These are phyloP conservation scores for Rattus norvegicus DNA, from an alignment of 2,113 vertebrate species.

Conservation along the genomic window GRCr8 NC_086020.1:23006001-23006500, in stretches of 20 bases:
- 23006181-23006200: conserved; percentile 16
- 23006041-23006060: conserved; percentile 30
- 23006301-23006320: neutral
- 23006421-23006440: conserved; percentile 19
- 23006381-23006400: neutral
- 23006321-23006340: neutral
- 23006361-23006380: conserved; percentile 31
- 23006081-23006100: neutral
- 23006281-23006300: neutral
- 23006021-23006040: neutral
- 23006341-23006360: neutral
- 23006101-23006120: conserved; percentile 1
- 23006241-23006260: neutral
- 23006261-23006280: neutral
- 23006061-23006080: conserved; percentile 6
- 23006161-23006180: neutral
- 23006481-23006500: neutral
- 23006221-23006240: neutral
- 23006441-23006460: neutral
- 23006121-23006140: conserved; percentile 19
- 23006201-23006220: neutral
- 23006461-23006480: neutral
- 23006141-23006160: neutral
- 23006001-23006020: neutral
- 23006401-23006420: conserved; percentile 3